phyloP scores from a whole-genome alignment of 2,888 invertebrate species.

The Drosophila paracracens region DNA sequence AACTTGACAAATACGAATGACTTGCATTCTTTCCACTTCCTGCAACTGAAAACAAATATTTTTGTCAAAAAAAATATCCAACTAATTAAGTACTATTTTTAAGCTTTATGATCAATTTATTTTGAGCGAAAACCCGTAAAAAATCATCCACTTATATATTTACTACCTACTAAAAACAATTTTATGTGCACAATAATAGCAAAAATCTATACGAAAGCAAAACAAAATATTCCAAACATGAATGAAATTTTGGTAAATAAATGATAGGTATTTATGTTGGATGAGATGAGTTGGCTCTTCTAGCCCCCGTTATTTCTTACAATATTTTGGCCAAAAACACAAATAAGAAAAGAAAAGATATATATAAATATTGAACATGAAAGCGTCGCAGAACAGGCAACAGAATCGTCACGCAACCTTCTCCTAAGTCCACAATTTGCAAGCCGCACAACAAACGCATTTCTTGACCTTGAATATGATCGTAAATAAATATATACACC shows the following conservation, averaged over 20 bases:
- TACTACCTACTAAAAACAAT: slow-evolving; percentile 46
- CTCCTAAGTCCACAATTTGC: neutral
- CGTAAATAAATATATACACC: slow-evolving; percentile 61
- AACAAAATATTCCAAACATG: slow-evolving; percentile 64
- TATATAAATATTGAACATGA: slow-evolving; percentile 42
- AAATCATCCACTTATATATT: slow-evolving; percentile 25
- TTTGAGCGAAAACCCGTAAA: slow-evolving; percentile 32
- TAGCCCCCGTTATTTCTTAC: slow-evolving; percentile 34
- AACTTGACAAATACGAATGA: slow-evolving; percentile 1
- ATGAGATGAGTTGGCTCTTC: slow-evolving; percentile 4
- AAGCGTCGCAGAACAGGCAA: slow-evolving; percentile 25
- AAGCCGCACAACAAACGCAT: slow-evolving; percentile 55
- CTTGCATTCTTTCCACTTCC: neutral
- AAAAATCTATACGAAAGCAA: slow-evolving; percentile 28
- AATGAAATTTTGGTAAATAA: slow-evolving; percentile 73
- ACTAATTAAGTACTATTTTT: slow-evolving; percentile 50
- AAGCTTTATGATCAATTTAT: slow-evolving; percentile 41
- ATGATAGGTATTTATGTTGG: slow-evolving; percentile 52
- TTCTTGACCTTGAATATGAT: slow-evolving; percentile 65
- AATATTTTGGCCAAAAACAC: slow-evolving; percentile 24
- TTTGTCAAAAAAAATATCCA: slow-evolving; percentile 7
- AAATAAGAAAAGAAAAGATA: neutral
- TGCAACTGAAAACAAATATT: slow-evolving; percentile 3
- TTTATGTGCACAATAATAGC: slow-evolving; percentile 33
- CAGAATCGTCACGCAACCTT: neutral